Conservation (phyloP, 2,888 invertebrate genomes). For the Cremastinae sp. region DNA sequence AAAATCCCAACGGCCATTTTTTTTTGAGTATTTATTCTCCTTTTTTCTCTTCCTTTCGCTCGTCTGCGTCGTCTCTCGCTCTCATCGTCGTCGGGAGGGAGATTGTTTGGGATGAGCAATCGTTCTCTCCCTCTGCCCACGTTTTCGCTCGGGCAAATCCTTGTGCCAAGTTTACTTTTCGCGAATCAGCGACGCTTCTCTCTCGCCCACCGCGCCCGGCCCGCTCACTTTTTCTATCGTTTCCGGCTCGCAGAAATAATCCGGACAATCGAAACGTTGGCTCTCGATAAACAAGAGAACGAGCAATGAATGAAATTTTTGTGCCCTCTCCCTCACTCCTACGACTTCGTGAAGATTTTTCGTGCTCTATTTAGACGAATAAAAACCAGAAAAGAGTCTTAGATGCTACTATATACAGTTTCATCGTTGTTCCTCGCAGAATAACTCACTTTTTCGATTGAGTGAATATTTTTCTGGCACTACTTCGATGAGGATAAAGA, state of each 20-base stretch:
- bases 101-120: constrained; percentile 59
- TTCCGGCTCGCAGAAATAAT: constrained; percentile 16
- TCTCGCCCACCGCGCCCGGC: not conserved
- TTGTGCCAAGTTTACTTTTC: constrained; percentile 50
- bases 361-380: too few relatives aligned
- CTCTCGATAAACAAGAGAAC: too few relatives aligned
- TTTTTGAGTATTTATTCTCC: not conserved
- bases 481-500: too few relatives aligned
- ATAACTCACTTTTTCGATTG: too few relatives aligned
- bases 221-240: constrained; percentile 32
- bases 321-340: too few relatives aligned
- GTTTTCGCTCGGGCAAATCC: constrained; percentile 36
- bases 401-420: too few relatives aligned
- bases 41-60: not conserved
- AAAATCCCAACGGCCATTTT: constrained; percentile 30
- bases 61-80: constrained; percentile 2
- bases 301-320: too few relatives aligned
- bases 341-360: too few relatives aligned
- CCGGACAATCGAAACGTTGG: too few relatives aligned
- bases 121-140: constrained; percentile 39
- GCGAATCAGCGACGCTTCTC: constrained; percentile 6
- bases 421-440: too few relatives aligned
- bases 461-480: too few relatives aligned
- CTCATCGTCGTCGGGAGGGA: constrained; percentile 19
- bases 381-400: too few relatives aligned